A percentile compares a stretch with the other conserved stretches of the same genome.
Conservation (phyloP, 2,888 invertebrate species). For the Lepas anatifera region DNA sequence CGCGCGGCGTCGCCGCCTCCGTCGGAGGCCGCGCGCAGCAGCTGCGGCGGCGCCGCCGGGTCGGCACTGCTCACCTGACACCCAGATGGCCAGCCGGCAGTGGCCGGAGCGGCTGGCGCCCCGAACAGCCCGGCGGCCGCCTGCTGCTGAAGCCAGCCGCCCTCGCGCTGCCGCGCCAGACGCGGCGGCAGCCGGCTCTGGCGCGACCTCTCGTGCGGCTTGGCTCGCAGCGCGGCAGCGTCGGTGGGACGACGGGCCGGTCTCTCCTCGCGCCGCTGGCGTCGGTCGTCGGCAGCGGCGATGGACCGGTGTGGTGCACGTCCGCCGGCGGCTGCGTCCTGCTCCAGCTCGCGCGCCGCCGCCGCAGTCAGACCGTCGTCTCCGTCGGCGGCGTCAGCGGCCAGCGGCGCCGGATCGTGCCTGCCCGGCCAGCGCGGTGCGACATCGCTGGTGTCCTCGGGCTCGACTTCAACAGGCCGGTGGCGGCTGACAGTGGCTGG, state of each 20-base stretch:
- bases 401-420: conserved; percentile 6
- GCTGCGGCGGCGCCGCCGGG: conserved; percentile 18
- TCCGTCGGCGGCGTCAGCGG: too few relatives aligned
- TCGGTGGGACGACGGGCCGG: conserved; percentile 24
- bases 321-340: background rate
- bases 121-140: conserved; percentile 52
- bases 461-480: background rate
- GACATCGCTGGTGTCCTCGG: background rate
- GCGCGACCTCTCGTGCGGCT: conserved; percentile 32
- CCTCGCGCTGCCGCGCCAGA: conserved; percentile 57
- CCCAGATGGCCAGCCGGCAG: conserved; percentile 57
- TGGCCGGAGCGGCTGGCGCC: conserved; percentile 44
- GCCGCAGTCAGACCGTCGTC: background rate
- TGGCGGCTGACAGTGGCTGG: background rate
- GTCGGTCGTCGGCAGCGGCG: background rate
- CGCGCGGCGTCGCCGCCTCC: conserved; percentile 33
- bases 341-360: background rate
- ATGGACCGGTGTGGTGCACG: background rate
- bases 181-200: conserved; percentile 59
- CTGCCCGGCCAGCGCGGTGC: too few relatives aligned
- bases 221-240: conserved; percentile 17
- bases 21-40: conserved; percentile 28
- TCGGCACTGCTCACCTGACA: conserved; percentile 7
- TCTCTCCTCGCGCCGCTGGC: conserved; percentile 30
- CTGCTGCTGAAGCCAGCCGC: conserved; percentile 14